Evolutionary conservation across 37 sponge, comb jelly and placozoan species (phyloP), one percentile per base, ranked within the genome.

Genomic region (Lycopodina hypogea): DNA sequence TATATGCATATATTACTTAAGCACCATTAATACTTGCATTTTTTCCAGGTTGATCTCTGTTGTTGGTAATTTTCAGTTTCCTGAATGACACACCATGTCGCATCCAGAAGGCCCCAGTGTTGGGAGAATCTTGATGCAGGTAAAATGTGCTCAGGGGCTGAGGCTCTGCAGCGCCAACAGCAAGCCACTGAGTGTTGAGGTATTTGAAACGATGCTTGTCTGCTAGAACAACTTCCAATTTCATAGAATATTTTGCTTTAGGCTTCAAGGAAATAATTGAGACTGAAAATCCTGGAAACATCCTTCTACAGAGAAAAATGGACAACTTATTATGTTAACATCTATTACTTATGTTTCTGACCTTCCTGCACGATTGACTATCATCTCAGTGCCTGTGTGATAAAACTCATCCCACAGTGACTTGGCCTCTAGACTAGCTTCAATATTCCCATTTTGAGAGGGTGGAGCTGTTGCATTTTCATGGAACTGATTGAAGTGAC

Each of bases 151-250:
- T 75, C 3, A 67, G 76, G 62, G 94, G 84, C 57, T 87, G 89
- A 24, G 83, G 87, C 68, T 90, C 91, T 22, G 91, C 76, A 45
- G 72, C 87, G 14, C 93, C 96, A 23, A 89, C 93, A 30, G 88
- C 78, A 32, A 96, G 66, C 97, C 97, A 96, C 50, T 80, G 53
- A 12, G 87, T 65, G 68, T 93, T 93, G 8, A 92, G 84, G 57
- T 88, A 96, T 59, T 96, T 96, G 84, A 87, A 96, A 24, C 97
- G 73, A 74, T 93, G 87, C 55, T 88, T 86, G 41, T 93, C 93
- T 50, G 92, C 97, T 29, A 88, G 87, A 2, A 90, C 77, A 26
- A 96, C 75, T 41, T 93, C 97, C 84, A 93, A 76, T 42, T 90
- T 89, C 85, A 96, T 88, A 18, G 90, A 83, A 80, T 96, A 96